phyloP scores from a whole-genome alignment of 1,140 invertebrate species.

The Pachyrhynchus sulphureomaculatus region DNA sequence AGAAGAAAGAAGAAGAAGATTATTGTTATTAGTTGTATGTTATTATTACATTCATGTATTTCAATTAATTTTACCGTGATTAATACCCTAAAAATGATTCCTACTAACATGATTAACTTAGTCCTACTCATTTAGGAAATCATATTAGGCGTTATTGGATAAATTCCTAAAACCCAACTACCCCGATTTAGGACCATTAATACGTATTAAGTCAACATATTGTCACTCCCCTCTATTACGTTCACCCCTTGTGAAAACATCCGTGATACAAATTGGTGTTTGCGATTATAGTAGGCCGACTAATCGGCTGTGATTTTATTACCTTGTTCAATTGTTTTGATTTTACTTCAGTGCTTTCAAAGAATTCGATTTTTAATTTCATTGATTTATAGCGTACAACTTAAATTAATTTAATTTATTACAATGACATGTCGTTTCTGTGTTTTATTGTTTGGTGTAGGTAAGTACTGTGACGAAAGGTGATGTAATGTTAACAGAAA shows the following conservation, averaged over 20 bases:
- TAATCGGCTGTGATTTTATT: constrained; percentile 18
- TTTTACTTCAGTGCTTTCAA: neutral
- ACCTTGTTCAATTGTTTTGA: neutral
- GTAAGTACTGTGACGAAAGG: no score
- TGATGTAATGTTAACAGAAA: no score
- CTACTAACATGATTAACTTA: neutral
- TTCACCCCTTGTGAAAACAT: constrained; percentile 13
- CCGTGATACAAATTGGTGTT: neutral
- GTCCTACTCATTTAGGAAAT: constrained; percentile 19
- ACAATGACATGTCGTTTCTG: neutral
- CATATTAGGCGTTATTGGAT: constrained; percentile 28
- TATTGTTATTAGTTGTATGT: no score
- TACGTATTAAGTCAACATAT: constrained; percentile 37
- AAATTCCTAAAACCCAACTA: constrained; percentile 16
- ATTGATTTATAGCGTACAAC: neutral
- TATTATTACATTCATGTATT: no score
- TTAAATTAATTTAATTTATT: constrained; percentile 6
- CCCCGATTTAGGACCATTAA: constrained; percentile 32
- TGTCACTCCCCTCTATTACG: constrained; percentile 15
- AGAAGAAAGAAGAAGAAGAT: no score
- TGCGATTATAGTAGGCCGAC: neutral
- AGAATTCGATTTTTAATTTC: neutral
- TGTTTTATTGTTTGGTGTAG: no score
- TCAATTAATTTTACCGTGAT: neutral
- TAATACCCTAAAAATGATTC: neutral